These are phyloP conservation scores for Latrodectus elegans DNA, from an alignment of 2,888 invertebrate species.

Conservation along the genomic window DNA sequence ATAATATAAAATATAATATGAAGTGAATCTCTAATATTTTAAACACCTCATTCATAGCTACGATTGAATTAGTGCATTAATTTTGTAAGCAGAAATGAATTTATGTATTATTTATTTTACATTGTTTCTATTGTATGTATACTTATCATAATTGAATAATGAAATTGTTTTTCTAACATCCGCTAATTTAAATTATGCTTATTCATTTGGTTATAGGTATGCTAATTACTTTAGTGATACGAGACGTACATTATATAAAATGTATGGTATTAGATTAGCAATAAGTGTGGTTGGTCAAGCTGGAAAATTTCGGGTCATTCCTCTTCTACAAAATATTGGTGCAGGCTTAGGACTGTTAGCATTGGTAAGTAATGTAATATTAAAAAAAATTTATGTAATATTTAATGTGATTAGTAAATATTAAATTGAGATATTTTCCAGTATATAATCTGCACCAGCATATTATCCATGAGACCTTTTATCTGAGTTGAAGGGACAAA, in stretches of 20 bases:
- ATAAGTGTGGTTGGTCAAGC: conserved; percentile 76
- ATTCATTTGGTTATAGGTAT: conserved; percentile 67
- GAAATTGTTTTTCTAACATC: too few species aligned
- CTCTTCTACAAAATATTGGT: conserved; percentile 77
- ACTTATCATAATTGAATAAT: not conserved
- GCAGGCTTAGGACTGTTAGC: conserved; percentile 77
- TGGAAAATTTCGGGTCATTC: conserved; percentile 77
- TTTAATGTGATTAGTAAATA: not conserved
- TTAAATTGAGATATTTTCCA: too few species aligned
- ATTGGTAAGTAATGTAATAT: conserved; percentile 74
- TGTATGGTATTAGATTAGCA: conserved; percentile 77
- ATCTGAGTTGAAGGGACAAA: too few species aligned
- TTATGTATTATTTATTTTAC: too few species aligned
- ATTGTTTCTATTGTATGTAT: not conserved
- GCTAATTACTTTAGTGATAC: conserved; percentile 75
- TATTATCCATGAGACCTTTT: too few species aligned
- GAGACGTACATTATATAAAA: conserved; percentile 74
- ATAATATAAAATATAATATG: not conserved
- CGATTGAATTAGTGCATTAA: not conserved
- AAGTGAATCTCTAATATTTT: not conserved
- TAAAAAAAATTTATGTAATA: not conserved
- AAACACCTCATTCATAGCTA: not conserved
- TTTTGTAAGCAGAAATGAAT: too few species aligned
- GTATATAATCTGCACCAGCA: too few species aligned
- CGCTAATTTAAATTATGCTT: not conserved